phyloP scores from a whole-genome alignment of 2,888 invertebrate species.

The Sycophila texana region DNA sequence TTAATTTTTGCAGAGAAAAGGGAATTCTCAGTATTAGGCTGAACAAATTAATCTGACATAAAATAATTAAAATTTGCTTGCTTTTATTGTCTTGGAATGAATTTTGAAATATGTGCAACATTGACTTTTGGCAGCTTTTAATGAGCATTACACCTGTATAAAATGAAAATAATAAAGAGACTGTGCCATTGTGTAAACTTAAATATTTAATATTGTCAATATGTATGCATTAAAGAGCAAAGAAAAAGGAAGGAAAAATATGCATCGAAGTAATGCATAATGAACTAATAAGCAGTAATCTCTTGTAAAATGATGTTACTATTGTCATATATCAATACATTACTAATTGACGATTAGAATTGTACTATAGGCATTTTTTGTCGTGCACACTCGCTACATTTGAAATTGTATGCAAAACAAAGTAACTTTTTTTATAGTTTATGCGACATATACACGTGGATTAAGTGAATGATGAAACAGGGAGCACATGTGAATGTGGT shows the following conservation, averaged over 20 bases:
- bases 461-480: constrained; percentile 36
- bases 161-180: constrained; percentile 58
- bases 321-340: constrained; percentile 39
- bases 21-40: constrained; percentile 57
- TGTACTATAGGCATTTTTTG: constrained; percentile 46
- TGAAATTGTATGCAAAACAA: constrained; percentile 20
- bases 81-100: constrained; percentile 26
- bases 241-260: constrained; percentile 32
- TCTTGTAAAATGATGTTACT: constrained; percentile 46
- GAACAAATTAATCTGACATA: constrained; percentile 51
- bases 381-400: constrained; percentile 48
- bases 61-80: constrained; percentile 35
- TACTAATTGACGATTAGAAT: constrained; percentile 43
- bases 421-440: constrained; percentile 31
- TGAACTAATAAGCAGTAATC: constrained; percentile 40
- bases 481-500: constrained; percentile 36
- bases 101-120: constrained; percentile 28
- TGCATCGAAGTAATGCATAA: constrained; percentile 33
- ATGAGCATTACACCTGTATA: constrained; percentile 61
- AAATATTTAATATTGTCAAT: constrained; percentile 50
- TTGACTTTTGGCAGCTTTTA: constrained; percentile 57
- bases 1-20: constrained; percentile 29
- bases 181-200: constrained; percentile 66
- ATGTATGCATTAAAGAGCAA: constrained; percentile 42
- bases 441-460: constrained; percentile 29